Evolutionary conservation across 1,140 invertebrate species (phyloP).

Genomic region (Varroa destructor): DNA sequence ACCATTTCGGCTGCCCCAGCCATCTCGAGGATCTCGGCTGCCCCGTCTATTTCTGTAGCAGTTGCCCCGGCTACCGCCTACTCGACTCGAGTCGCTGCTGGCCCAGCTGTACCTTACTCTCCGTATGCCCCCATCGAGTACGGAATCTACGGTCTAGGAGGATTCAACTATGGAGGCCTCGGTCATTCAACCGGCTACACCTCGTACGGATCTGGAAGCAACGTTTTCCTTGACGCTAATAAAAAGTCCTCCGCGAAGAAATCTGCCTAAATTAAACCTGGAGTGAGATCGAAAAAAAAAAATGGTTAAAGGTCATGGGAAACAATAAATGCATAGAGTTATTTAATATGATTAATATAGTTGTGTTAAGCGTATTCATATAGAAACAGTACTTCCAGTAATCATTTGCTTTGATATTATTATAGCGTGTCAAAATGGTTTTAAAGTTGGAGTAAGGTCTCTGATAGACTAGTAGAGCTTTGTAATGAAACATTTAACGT

Average conservation of each 20-base stretch:
- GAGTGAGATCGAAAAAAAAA: no score
- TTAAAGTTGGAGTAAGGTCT: no score
- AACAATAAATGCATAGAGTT: no score
- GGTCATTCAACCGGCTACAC: conserved; percentile 12
- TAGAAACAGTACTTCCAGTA: no score
- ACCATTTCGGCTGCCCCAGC: conserved; percentile 1
- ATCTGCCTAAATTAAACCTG: not conserved
- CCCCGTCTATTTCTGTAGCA: not conserved
- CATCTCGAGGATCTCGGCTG: not conserved
- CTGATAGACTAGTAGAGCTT: no score
- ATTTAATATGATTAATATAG: no score
- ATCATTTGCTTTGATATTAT: no score
- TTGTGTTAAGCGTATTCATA: no score
- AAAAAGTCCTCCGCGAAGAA: conserved; percentile 26
- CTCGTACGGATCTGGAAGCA: not conserved
- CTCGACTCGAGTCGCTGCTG: not conserved
- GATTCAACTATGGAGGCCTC: conserved; percentile 21
- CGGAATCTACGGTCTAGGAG: conserved; percentile 13
- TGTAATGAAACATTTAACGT: no score
- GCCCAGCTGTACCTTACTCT: not conserved
- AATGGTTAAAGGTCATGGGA: no score
- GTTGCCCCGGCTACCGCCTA: not conserved
- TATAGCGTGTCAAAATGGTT: no score
- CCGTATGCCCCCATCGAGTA: not conserved
- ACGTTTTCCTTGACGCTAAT: conserved; percentile 20